A percentile compares a stretch with the other conserved stretches of the same genome.
These are phyloP conservation scores for Zaprionus vittiger DNA, from an alignment of 1,140 invertebrate genomes.

Conservation along the genomic window DNA sequence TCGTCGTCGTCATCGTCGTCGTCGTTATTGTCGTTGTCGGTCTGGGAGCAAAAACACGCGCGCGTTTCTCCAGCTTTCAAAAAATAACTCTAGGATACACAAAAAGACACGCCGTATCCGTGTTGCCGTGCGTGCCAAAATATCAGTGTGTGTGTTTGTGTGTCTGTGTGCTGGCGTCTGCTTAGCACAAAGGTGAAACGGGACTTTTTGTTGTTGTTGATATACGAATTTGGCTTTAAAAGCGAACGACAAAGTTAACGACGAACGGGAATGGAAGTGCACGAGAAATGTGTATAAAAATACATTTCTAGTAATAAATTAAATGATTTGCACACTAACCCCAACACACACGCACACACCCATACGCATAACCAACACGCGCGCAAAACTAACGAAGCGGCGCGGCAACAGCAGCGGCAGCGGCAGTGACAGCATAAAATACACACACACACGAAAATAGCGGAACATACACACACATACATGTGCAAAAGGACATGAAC, in stretches of 20 bases:
- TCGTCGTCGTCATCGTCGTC: conserved; percentile 4
- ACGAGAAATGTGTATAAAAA: conserved; percentile 71
- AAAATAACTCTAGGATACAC: conserved; percentile 82
- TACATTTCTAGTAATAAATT: conserved; percentile 74
- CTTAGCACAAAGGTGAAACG: conserved; percentile 69
- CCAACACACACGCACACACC: conserved; percentile 27
- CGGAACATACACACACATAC: conserved; percentile 4
- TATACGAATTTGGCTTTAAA: conserved; percentile 73
- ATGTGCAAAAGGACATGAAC: conserved; percentile 47
- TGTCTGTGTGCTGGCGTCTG: conserved; percentile 38
- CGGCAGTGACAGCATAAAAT: conserved; percentile 52
- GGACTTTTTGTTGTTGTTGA: conserved; percentile 59
- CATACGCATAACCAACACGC: conserved; percentile 54
- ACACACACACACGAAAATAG: conserved; percentile 35
- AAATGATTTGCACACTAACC: conserved; percentile 78
- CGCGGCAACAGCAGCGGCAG: conserved; percentile 38
- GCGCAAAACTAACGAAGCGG: conserved; percentile 79
- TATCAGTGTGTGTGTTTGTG: conserved; percentile 20
- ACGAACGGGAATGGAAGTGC: conserved; percentile 60
- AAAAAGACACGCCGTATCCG: conserved; percentile 73
- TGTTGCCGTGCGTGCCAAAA: conserved; percentile 12
- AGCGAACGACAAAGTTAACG: conserved; percentile 71
- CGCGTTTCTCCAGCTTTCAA: conserved; percentile 55
- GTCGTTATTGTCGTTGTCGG: background rate
- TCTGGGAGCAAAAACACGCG: conserved; percentile 40